Evolutionary conservation across 2,113 vertebrate genomes (phyloP).

Genomic region (Semnornis frantzii): DNA sequence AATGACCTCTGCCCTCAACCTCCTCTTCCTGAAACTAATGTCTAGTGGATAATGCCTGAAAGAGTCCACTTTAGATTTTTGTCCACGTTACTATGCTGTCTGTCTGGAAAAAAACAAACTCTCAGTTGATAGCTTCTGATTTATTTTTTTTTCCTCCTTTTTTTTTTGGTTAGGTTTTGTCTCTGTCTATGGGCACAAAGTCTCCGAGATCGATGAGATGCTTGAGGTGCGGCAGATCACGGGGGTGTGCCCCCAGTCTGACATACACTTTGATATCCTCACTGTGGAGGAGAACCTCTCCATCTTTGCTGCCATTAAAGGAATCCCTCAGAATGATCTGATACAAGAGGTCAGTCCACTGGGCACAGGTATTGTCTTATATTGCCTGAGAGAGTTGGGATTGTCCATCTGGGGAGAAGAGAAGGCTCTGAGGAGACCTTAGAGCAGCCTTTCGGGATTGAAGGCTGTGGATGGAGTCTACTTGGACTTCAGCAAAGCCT

Average conservation of each 20-base stretch:
- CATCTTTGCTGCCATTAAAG: slow-evolving; percentile 94
- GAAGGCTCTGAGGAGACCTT: too few relatives aligned
- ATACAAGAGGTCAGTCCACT: slow-evolving; percentile 83
- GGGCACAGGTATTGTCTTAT: rapidly evolving
- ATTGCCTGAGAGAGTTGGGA: background rate
- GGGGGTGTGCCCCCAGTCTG: slow-evolving; percentile 93
- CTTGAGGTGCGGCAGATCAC: slow-evolving; percentile 90
- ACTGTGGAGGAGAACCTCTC: slow-evolving; percentile 96
- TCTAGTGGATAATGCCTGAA: background rate
- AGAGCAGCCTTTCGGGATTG: too few relatives aligned
- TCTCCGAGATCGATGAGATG: slow-evolving; percentile 89
- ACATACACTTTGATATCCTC: slow-evolving; percentile 94
- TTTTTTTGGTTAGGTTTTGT: slow-evolving; percentile 80
- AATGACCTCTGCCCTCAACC: too few relatives aligned
- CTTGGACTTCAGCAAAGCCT: too few relatives aligned
- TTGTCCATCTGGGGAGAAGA: too few relatives aligned
- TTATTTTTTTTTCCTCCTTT: background rate
- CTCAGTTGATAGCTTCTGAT: background rate
- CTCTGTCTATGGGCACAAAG: slow-evolving; percentile 89
- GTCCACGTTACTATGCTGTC: rapidly evolving
- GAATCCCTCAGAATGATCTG: slow-evolving; percentile 84
- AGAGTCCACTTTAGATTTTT: rapidly evolving
- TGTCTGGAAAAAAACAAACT: background rate
- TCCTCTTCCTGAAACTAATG: too few relatives aligned
- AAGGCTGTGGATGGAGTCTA: too few relatives aligned